Percentiles rank a stretch among this genome's conserved stretches.
These are phyloP conservation scores for Drosophila quadrilineata DNA, from an alignment of 1,140 invertebrate species.

Conservation along the genomic window DNA sequence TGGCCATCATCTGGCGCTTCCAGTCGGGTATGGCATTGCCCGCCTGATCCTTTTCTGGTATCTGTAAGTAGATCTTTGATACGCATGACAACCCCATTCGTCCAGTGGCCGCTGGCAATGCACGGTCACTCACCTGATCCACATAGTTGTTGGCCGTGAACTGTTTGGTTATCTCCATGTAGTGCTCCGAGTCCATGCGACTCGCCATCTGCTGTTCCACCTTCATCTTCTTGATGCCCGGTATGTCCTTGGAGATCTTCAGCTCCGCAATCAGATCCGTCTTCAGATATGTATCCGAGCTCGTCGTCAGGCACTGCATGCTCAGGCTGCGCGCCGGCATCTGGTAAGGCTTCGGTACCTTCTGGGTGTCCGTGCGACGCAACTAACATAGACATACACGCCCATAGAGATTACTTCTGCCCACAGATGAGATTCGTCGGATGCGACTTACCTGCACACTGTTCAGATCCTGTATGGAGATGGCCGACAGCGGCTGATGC, in stretches of 20 bases:
- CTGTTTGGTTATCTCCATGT: constrained; percentile 90
- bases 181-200: constrained; percentile 89
- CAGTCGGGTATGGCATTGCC: constrained; percentile 95
- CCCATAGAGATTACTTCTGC: too few relatives aligned
- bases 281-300: constrained; percentile 89
- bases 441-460: constrained; percentile 85
- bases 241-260: constrained; percentile 94
- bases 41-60: constrained; percentile 93
- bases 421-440: too few relatives aligned
- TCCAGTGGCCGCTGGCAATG: neutral
- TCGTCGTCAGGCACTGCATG: constrained; percentile 86
- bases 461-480: constrained; percentile 92
- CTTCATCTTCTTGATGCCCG: constrained; percentile 94
- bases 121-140: constrained; percentile 87
- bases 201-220: constrained; percentile 92
- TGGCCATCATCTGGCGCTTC: constrained; percentile 96
- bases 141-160: constrained; percentile 94
- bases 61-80: constrained; percentile 84
- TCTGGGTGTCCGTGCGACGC: constrained; percentile 88
- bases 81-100: constrained; percentile 29
- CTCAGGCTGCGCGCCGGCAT: constrained; percentile 88
- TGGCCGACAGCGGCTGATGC: constrained; percentile 89
- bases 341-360: constrained; percentile 89
- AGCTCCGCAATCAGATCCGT: constrained; percentile 94
- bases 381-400: constrained; percentile 80